A percentile compares a stretch with the other conserved stretches of the same genome.
These are phyloP conservation scores for Ernsta delagoae DNA, from an alignment of 2,888 invertebrate species.

Conservation along the genomic window DNA sequence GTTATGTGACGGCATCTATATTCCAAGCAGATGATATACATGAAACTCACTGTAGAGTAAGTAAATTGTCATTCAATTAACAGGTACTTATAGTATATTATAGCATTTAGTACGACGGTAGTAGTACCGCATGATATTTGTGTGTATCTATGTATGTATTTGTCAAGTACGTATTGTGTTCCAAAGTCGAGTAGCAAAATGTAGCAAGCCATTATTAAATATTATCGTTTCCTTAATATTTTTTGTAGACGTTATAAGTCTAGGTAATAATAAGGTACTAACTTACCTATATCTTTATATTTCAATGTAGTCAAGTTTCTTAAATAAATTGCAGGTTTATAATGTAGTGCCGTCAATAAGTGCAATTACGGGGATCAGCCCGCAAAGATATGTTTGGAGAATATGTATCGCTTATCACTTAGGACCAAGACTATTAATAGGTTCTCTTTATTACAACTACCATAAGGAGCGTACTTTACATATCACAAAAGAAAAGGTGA, in stretches of 20 bases:
- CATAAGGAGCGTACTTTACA: conserved; percentile 88
- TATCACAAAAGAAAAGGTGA: conserved; percentile 77
- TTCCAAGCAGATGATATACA: conserved; percentile 97
- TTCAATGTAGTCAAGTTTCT: background rate
- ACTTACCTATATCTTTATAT: no score
- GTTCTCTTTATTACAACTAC: conserved; percentile 93
- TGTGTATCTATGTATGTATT: no score
- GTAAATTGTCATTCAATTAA: conserved; percentile 54
- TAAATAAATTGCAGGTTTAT: conserved; percentile 88
- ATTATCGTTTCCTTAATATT: no score
- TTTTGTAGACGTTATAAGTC: no score
- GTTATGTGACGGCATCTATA: conserved; percentile 95
- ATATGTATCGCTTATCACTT: conserved; percentile 96
- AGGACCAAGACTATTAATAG: conserved; percentile 95
- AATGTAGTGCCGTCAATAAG: conserved; percentile 98
- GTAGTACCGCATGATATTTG: no score
- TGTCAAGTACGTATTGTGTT: no score
- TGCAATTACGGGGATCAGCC: conserved; percentile 97
- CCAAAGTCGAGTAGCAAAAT: no score
- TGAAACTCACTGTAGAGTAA: conserved; percentile 97
- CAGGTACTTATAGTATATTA: background rate
- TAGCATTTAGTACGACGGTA: no score
- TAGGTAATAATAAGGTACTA: no score
- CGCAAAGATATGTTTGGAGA: conserved; percentile 96
- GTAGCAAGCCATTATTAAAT: no score